Evolutionary conservation across 2,113 vertebrate genomes (phyloP), one percentile per base, ranked within the genome.

Genomic region (Myotis lucifugus): DNA sequence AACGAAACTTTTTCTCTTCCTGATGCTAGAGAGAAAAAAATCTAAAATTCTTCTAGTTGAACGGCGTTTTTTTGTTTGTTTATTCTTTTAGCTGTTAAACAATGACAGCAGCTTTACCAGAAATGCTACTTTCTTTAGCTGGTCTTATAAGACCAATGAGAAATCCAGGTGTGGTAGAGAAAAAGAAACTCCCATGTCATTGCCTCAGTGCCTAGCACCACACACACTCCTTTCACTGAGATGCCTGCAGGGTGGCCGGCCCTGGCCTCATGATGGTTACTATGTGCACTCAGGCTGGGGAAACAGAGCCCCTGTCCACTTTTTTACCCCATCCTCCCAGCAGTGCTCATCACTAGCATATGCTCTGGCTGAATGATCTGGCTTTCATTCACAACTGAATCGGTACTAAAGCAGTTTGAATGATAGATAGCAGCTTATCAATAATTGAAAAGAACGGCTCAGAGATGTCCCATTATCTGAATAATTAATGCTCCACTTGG

Each of bases 401-500:
- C 98, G 97, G 97, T 96, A 97, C 98, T 98, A 98, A 98, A 98
- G 91, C 96, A 98, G 97, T 98, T 98, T 98, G 97, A 79, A 98
- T 98, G 98, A 98, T 98, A 98, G 98, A 98, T 98, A 98, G 97
- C 1, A 1, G 77, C 98, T 98, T 98, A 98, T 99, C 98, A 99
- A 99, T 98, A 98, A 98, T 99, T 98, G 97, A 99, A 98, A 98
- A 98, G 98, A 98, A 98, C 98, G 98, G 97, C 98, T 98, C 98
- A 98, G 97, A 98, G 98, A 98, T 98, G 98, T 98, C 98, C 98
- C 98, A 98, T 99, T 98, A 98, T 98, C 97, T 99, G 97, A 98
- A 98, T 98, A 98, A 99, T 99, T 98, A 98, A 99, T 98, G 97
- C 96, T 98, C 95, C 98, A 98, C 98, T 98, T 98, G 98, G 98